phyloP scores from a whole-genome alignment of 2,113 vertebrate species.

The Globicephala melas region DNA sequence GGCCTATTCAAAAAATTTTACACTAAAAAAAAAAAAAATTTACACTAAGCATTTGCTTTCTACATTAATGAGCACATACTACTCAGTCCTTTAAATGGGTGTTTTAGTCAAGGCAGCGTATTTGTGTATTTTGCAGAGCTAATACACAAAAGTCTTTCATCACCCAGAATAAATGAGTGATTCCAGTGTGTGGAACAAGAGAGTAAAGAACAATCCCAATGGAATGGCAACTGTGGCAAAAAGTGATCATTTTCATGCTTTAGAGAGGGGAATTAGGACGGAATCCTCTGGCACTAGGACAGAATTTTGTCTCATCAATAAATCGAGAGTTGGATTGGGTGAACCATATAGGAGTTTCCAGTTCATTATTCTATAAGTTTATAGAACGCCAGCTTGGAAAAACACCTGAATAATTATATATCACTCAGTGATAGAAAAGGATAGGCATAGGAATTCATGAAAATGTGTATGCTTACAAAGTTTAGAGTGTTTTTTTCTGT shows the following conservation, averaged over 20 bases:
- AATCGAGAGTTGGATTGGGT: not conserved
- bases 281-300: not conserved
- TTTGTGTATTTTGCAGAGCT: slow-evolving; percentile 5
- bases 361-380: not conserved
- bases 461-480: not conserved
- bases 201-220: not conserved
- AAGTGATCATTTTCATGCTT: not conserved
- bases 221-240: not conserved
- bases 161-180: slow-evolving; percentile 2
- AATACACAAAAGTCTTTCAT: slow-evolving; percentile 13
- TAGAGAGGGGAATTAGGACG: not conserved
- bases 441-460: not conserved
- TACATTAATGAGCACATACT: not conserved
- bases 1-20: not conserved
- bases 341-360: not conserved
- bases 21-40: not conserved
- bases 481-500: not conserved
- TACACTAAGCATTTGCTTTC: not conserved
- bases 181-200: not conserved
- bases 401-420: not conserved
- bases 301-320: not conserved
- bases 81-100: not conserved
- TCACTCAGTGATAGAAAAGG: not conserved
- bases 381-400: not conserved
- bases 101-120: slow-evolving; percentile 5